Evolutionary conservation across 2,113 vertebrate species (phyloP), one percentile per base, ranked within the genome.

Genomic region (Heterotis niloticus): DNA sequence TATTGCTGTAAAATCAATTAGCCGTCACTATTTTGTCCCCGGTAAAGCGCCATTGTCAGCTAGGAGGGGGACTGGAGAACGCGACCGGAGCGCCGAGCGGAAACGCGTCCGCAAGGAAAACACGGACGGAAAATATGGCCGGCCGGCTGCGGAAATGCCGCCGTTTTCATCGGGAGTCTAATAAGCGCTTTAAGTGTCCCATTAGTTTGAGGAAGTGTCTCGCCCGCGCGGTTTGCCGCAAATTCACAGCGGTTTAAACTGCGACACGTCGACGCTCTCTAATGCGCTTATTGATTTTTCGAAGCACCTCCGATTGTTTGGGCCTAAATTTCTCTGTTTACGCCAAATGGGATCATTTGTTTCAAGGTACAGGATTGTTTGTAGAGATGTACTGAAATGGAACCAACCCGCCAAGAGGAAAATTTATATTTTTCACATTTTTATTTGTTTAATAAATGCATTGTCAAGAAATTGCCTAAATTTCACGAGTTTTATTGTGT

Each of bases 1-100:
- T 96, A 96, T 95, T 91, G 95, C 96, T 98, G 98, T 98, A 98
- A 99, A 99, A 99, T 99, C 98, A 99, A 99, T 99, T 99, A 99
- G 96, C 96, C 96, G 94, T 98, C 96, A 96, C 97, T 94, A 95
- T 96, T 95, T 95, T 96, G 94, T 98, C 97, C 96, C 95, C 95
- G 95, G 93, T 96, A 94, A 94, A 96, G 96, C 93, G 93, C 94
- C 94, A 97, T 95, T 95, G 96, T 95, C 94, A 90, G 92, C 91
- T 89, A 90, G 93, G 91, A 93, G 93, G 94, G 95, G 92, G 92
- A 93, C 94, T 92, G 92, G 93, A 91, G 93, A 96, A 92, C 93
- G 93, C 94, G 94, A 88, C 85, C 84, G 86, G 89, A 88, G 90
- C 90, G 82, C 86, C 77, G 72, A 85, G 88, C 84, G 90, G 90